phyloP scores from a whole-genome alignment of 2,113 vertebrate genomes.

The Paedocypris sp. region DNA sequence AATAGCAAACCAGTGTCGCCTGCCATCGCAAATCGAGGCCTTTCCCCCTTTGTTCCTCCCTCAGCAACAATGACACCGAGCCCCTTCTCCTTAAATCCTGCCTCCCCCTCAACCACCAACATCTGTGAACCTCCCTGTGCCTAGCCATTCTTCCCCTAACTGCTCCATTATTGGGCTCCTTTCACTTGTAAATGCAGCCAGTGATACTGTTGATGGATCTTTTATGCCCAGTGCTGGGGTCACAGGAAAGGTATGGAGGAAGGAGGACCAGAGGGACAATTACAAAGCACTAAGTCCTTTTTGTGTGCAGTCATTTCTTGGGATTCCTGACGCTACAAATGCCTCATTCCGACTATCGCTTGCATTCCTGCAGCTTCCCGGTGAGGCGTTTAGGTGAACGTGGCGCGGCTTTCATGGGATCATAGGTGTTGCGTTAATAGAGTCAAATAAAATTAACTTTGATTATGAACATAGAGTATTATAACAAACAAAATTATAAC shows the following conservation, averaged over 20 bases:
- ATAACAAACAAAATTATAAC: too few species aligned
- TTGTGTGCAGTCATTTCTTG: conserved; percentile 35
- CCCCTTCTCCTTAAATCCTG: conserved; percentile 63
- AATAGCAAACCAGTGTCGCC: conserved; percentile 65
- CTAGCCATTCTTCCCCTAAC: conserved; percentile 75
- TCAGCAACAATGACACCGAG: conserved; percentile 25
- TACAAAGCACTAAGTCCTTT: conserved; percentile 42
- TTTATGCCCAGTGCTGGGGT: conserved; percentile 39
- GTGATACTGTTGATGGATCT: conserved; percentile 47
- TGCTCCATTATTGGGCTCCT: conserved; percentile 73
- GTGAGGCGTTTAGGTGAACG: conserved; percentile 18
- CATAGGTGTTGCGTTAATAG: neutral
- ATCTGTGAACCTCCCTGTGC: conserved; percentile 82
- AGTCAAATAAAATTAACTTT: too few species aligned
- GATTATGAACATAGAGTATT: too few species aligned
- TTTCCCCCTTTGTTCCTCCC: neutral
- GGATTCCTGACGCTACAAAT: conserved; percentile 23
- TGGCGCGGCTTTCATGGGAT: conserved; percentile 3
- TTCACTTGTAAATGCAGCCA: conserved; percentile 72
- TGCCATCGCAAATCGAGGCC: conserved; percentile 64
- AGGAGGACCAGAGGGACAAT: conserved; percentile 27
- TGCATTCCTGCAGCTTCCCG: conserved; percentile 24
- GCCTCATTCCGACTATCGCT: conserved; percentile 10
- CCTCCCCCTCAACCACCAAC: conserved; percentile 66
- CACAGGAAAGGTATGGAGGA: conserved; percentile 39